phyloP scores from a whole-genome alignment of 2,888 invertebrate genomes.

The Caenorhabditis sulstoni region DNA sequence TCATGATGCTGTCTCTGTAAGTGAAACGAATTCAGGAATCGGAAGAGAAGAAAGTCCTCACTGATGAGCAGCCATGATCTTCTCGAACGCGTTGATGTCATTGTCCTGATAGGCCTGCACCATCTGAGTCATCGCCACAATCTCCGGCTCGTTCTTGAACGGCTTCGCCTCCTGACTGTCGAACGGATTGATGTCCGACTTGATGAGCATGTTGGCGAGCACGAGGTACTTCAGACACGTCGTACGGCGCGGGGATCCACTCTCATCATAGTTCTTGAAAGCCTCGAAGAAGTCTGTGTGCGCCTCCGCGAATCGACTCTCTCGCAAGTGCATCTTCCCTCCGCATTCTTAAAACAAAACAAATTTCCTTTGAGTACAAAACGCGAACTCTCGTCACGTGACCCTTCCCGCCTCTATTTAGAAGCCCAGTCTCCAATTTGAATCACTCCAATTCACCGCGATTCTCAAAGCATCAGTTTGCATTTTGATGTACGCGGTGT shows the following conservation, averaged over 20 bases:
- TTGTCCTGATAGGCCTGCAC: conserved; percentile 84
- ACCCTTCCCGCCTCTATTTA: too few species aligned
- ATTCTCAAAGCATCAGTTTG: conserved; percentile 18
- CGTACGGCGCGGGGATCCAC: conserved; percentile 95
- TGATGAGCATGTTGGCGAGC: conserved; percentile 99
- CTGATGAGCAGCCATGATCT: conserved; percentile 85
- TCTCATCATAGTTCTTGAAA: conserved; percentile 93
- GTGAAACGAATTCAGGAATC: background rate
- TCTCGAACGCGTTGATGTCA: conserved; percentile 86
- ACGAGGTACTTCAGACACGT: conserved; percentile 98
- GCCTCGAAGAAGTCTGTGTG: conserved; percentile 99
- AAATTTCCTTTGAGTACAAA: background rate
- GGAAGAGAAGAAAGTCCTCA: conserved; percentile 1
- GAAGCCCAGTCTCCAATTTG: too few species aligned
- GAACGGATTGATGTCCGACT: conserved; percentile 98
- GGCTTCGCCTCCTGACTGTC: conserved; percentile 99
- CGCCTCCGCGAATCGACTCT: conserved; percentile 98
- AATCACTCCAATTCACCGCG: too few species aligned
- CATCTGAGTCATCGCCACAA: conserved; percentile 98
- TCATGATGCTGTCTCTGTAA: conserved; percentile 92
- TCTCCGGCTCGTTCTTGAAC: conserved; percentile 99
- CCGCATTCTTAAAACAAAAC: conserved; percentile 89
- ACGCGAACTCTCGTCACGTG: background rate
- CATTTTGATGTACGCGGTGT: conserved; percentile 37
- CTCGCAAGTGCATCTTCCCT: conserved; percentile 98